These are phyloP conservation scores for Lycia hirtaria DNA, from an alignment of 2,888 invertebrate genomes.

Conservation along the genomic window DNA sequence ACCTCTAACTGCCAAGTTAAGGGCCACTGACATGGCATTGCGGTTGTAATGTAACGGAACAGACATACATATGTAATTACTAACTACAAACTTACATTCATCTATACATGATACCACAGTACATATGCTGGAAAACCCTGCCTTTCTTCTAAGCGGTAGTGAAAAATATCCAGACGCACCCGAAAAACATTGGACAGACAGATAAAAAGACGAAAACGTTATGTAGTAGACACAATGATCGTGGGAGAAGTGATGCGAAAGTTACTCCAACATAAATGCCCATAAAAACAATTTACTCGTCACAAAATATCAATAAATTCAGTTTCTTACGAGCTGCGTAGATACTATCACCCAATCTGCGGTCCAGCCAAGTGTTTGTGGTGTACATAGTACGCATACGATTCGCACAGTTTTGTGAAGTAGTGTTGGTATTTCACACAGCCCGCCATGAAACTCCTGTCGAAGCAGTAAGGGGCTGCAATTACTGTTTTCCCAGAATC, in stretches of 20 bases:
- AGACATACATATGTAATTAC: too few relatives aligned
- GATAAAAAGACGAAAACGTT: neutral
- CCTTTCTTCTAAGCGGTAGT: too few relatives aligned
- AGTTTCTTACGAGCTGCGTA: slow-evolving; percentile 6
- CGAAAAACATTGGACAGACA: too few relatives aligned
- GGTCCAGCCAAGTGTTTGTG: neutral
- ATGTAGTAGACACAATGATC: neutral
- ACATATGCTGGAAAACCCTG: too few relatives aligned
- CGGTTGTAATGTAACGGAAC: too few relatives aligned
- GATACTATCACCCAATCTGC: neutral
- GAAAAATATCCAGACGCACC: too few relatives aligned
- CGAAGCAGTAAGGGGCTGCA: too few relatives aligned
- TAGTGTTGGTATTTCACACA: neutral
- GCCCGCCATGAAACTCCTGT: neutral
- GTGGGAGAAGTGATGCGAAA: neutral
- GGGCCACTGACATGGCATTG: too few relatives aligned
- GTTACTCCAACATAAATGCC: slow-evolving; percentile 7
- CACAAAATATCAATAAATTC: slow-evolving; percentile 15
- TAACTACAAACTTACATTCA: too few relatives aligned
- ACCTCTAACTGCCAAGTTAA: too few relatives aligned
- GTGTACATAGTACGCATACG: neutral
- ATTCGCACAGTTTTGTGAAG: neutral
- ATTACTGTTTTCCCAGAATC: too few relatives aligned
- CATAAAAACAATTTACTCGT: slow-evolving; percentile 15
- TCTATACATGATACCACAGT: too few relatives aligned